A percentile compares a stretch with the other conserved stretches of the same genome.
Evolutionary conservation across 2,888 invertebrate genomes (phyloP).

Genomic region (Drosophila conformis): DNA sequence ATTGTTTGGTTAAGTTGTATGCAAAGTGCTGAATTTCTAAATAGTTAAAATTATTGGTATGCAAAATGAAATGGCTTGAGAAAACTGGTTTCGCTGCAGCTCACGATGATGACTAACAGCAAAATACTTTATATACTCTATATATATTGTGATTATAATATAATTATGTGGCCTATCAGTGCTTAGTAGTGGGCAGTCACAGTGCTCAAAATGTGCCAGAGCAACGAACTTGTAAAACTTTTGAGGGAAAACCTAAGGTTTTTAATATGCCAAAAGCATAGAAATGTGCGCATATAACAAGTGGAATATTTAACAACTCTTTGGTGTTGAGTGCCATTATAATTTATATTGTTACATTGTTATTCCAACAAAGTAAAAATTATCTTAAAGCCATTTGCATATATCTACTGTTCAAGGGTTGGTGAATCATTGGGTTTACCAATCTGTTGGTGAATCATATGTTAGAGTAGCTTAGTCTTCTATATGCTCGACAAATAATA

Average conservation of each 20-base stretch:
- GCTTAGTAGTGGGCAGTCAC: conserved; percentile 1
- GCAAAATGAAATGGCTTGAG: conserved; percentile 36
- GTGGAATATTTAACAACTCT: conserved; percentile 58
- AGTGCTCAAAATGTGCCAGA: conserved; percentile 33
- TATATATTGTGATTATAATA: conserved; percentile 3
- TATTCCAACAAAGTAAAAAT: conserved; percentile 32
- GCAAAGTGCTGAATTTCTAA: conserved; percentile 36
- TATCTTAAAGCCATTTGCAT: conserved; percentile 31
- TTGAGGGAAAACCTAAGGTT: conserved; percentile 25
- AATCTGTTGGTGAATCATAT: conserved; percentile 19
- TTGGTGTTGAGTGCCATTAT: conserved; percentile 24
- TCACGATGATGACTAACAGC: conserved; percentile 33
- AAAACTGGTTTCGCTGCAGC: conserved; percentile 46
- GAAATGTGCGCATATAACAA: conserved; percentile 57
- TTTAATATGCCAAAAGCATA: conserved; percentile 52
- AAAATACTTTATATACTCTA: conserved; percentile 5
- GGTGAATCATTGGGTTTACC: conserved; percentile 24
- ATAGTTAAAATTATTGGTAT: conserved; percentile 38
- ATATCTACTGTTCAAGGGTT: conserved; percentile 5
- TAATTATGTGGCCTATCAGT: conserved; percentile 9
- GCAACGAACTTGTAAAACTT: conserved; percentile 64
- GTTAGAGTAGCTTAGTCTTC: not conserved
- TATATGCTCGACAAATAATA: not conserved
- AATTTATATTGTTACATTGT: conserved; percentile 34
- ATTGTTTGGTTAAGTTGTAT: conserved; percentile 54